Base-by-base conservation (phyloP, 1,140 invertebrate species). In the Dendroctonus valens region DNA sequence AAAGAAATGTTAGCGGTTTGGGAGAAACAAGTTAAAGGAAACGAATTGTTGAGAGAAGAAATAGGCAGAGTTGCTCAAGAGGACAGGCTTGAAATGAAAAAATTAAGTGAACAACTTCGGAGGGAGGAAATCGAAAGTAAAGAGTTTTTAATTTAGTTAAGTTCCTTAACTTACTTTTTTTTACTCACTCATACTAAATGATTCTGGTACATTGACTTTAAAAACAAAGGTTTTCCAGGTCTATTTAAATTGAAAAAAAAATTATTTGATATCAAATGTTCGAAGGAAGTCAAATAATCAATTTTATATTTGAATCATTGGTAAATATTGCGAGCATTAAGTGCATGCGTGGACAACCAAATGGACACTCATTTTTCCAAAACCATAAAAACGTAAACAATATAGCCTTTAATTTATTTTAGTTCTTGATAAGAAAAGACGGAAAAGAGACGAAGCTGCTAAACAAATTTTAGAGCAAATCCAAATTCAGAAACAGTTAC, bases 21-120 rank as follows among this genome's bases (percentile, higher is more conserved):
- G 69, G 68, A 75, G 11, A 74, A 69, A 46, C 76, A 78, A 70
- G 72, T 78, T 5, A 52, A 68, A 60, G 73, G 72, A 40, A 78
- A 77, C 50, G 57, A 73, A 62, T 49, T 75, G 26, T 38, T 71
- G 26, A 72, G 70, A 64, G 62, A 67, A 40, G 72, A 74, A 69
- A 59, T 65, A 11, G 62, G 70, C 53, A 69, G 67, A 41, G 64
- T 70, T 9, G 65, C 62, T 7, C 61, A 69, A 38, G 73, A 76
- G 68, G 74, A 77, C 38, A 57, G 57, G 37, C 37, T 72, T 7
- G 74, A 77, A 69, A 69, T 75, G 62, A 37, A 70, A 15, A 73
- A 71, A 61, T 52, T 73, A 7, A 38, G 48, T 15, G 74, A 76
- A 48, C 46, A 73, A 50, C 49, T 74, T 46, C 63, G 66, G 38